phyloP scores from a whole-genome alignment of 2,888 invertebrate genomes.

The Cerastoderma edule region DNA sequence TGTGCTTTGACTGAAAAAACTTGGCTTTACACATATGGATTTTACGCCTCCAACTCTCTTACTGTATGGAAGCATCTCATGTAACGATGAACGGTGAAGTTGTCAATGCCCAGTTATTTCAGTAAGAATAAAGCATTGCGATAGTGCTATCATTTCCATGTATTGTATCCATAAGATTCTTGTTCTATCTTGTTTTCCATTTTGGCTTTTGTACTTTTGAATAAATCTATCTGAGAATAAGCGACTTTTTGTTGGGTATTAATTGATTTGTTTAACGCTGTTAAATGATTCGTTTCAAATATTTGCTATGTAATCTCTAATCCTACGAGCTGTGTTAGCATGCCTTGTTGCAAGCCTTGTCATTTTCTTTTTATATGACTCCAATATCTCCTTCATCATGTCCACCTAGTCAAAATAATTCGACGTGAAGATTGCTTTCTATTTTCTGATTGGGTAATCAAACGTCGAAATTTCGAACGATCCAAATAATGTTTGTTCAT shows the following conservation, averaged over 20 bases:
- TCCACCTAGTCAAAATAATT: too few relatives aligned
- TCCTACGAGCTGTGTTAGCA: not conserved
- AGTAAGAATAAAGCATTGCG: constrained; percentile 57
- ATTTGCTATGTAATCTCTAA: not conserved
- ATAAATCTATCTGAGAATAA: not conserved
- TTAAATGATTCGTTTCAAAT: not conserved
- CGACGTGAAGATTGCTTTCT: too few relatives aligned
- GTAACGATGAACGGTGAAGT: constrained; percentile 28
- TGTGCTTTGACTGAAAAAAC: too few relatives aligned
- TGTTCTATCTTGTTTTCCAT: too few relatives aligned
- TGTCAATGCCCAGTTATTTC: constrained; percentile 51
- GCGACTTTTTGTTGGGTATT: not conserved
- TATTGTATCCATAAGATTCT: constrained; percentile 59
- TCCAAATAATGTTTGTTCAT: too few relatives aligned
- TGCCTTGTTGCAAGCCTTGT: not conserved
- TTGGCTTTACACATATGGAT: constrained; percentile 8
- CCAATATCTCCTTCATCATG: not conserved
- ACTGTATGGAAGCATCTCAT: constrained; percentile 32
- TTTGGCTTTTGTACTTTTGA: too few relatives aligned
- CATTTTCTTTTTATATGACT: not conserved
- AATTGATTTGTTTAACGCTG: too few relatives aligned
- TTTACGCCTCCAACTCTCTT: not conserved
- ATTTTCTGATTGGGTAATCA: too few relatives aligned
- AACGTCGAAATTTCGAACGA: too few relatives aligned
- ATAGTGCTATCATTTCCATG: constrained; percentile 63